Conservation (phyloP, 2,113 vertebrate genomes). For the Pituophis catenifer region DNA sequence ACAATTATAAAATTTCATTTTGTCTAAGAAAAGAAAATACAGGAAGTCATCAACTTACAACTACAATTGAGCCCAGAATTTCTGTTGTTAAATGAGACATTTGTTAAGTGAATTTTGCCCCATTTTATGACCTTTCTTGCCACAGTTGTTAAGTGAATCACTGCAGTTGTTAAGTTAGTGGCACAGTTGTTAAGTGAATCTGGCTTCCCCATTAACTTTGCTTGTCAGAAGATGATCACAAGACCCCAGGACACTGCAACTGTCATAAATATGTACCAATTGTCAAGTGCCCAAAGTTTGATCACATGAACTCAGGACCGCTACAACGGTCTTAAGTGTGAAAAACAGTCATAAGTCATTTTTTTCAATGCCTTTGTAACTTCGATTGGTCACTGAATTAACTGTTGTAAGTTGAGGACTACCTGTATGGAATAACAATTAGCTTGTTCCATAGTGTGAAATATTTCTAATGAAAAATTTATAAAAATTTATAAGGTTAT, state of each 20-base stretch:
- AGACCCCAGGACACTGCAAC: neutral
- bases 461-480: slow-evolving; percentile 8
- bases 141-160: neutral
- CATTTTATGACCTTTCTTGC: neutral
- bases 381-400: no score
- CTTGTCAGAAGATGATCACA: neutral
- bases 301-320: no score
- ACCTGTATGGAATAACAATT: slow-evolving; percentile 9
- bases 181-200: neutral
- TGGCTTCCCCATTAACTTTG: neutral
- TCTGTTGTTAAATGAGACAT: neutral
- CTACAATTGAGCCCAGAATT: neutral
- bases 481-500: slow-evolving; percentile 3
- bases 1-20: slow-evolving; percentile 45
- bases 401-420: no score
- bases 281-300: neutral
- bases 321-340: no score
- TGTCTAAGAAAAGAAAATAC: slow-evolving; percentile 50
- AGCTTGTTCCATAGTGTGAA: slow-evolving; percentile 10
- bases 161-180: neutral
- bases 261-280: neutral
- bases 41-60: neutral
- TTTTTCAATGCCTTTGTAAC: no score
- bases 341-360: no score
- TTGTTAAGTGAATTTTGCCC: neutral